These are phyloP conservation scores for Naso thynnoides DNA, from an alignment of 2,797 vertebrate species.

Conservation along the genomic window DNA sequence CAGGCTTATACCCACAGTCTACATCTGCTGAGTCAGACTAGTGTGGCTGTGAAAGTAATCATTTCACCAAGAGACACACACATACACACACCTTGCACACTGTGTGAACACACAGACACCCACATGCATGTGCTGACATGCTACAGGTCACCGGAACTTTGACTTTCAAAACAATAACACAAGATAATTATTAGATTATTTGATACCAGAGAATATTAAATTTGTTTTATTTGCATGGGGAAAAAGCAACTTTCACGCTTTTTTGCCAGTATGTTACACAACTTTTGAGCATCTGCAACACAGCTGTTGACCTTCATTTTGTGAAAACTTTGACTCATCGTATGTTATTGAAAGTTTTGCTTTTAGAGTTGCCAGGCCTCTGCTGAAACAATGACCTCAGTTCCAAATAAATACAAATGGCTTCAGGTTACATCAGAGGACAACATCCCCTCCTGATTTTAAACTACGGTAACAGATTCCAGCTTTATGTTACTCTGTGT, in stretches of 20 bases:
- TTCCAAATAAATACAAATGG: background rate
- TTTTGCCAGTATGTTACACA: background rate
- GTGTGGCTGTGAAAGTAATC: background rate
- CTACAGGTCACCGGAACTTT: background rate
- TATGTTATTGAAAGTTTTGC: background rate
- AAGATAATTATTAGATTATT: background rate
- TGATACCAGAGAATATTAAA: background rate
- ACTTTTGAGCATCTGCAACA: background rate
- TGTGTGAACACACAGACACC: background rate
- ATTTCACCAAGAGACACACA: constrained; percentile 1
- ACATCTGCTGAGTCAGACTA: too few relatives aligned
- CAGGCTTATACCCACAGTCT: too few relatives aligned
- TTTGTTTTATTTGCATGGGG: background rate
- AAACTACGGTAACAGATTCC: background rate
- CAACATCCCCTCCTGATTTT: background rate
- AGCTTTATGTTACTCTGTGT: background rate
- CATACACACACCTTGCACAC: background rate
- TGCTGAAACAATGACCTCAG: background rate
- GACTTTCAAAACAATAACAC: background rate
- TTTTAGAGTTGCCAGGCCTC: background rate
- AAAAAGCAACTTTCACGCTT: background rate
- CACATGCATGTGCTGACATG: background rate
- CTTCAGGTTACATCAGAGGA: background rate
- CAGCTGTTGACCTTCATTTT: background rate
- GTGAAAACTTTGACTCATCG: background rate